Evolutionary conservation across 2,888 invertebrate species (phyloP).

Genomic region (Lasius platythorax): DNA sequence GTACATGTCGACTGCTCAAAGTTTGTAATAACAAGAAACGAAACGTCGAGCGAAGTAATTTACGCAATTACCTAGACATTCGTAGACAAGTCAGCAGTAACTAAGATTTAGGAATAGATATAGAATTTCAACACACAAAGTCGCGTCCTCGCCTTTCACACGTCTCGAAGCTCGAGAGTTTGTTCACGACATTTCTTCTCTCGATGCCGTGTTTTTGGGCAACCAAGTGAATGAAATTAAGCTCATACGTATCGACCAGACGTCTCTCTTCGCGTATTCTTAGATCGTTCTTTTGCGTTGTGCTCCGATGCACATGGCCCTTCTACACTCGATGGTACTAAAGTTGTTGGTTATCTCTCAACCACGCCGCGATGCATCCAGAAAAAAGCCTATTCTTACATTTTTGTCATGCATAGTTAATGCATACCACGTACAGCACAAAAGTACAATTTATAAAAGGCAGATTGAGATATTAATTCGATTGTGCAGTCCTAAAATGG

Average conservation of each 20-base stretch:
- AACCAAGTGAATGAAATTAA: constrained; percentile 75
- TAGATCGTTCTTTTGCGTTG: constrained; percentile 64
- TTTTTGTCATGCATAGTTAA: constrained; percentile 12
- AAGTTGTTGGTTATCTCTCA: constrained; percentile 49
- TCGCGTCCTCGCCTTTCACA: background rate
- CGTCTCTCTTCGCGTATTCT: constrained; percentile 72
- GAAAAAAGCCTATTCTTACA: constrained; percentile 49
- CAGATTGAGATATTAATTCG: background rate
- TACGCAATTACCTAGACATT: constrained; percentile 1
- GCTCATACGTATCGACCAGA: constrained; percentile 67
- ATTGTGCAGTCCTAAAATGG: background rate
- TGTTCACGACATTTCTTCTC: constrained; percentile 6
- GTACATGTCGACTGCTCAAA: background rate
- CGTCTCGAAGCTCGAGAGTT: background rate
- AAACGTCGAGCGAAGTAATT: constrained; percentile 4
- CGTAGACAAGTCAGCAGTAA: background rate
- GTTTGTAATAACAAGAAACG: background rate
- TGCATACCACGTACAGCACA: background rate
- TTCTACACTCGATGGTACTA: constrained; percentile 52
- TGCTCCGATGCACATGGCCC: constrained; percentile 76
- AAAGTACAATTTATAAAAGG: background rate
- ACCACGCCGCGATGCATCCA: background rate
- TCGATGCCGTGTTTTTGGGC: constrained; percentile 4
- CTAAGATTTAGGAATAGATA: constrained; percentile 12
- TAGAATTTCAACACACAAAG: constrained; percentile 1